A percentile compares a stretch with the other conserved stretches of the same genome.
These are phyloP conservation scores for Pogonus chalceus DNA, from an alignment of 1,140 invertebrate species.

Conservation along the genomic window DNA sequence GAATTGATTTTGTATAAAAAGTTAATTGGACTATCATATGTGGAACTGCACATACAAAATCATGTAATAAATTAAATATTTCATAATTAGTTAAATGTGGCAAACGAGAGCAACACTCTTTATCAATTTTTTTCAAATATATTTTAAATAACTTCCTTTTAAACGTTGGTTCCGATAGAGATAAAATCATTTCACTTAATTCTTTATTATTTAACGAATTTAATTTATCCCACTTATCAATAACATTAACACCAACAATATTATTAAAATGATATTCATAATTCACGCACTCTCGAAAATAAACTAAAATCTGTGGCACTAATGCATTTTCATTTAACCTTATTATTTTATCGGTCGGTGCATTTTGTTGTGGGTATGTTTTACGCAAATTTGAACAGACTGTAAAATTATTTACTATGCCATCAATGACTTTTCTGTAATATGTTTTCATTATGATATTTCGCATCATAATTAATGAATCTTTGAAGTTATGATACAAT, in stretches of 20 bases:
- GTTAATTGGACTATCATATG: slow-evolving; percentile 22
- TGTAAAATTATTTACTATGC: background rate
- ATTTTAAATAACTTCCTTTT: background rate
- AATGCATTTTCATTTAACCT: background rate
- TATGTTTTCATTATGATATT: background rate
- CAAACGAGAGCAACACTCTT: background rate
- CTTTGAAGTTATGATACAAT: no score
- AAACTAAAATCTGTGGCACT: background rate
- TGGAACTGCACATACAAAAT: slow-evolving; percentile 20
- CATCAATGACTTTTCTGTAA: background rate
- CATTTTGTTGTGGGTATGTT: background rate
- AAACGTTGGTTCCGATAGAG: background rate
- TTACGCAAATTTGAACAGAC: background rate
- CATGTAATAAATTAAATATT: slow-evolving; percentile 22
- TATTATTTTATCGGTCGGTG: background rate
- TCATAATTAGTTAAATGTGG: background rate
- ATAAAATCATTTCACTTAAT: background rate
- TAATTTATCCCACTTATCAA: background rate
- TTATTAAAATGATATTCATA: background rate
- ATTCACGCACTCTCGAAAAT: background rate
- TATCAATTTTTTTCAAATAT: background rate
- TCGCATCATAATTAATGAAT: no score
- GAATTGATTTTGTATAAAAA: slow-evolving; percentile 22
- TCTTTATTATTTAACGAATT: background rate
- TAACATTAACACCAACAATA: background rate